Base-by-base conservation (phyloP, 2,113 vertebrate genomes). In the Notothenia coriiceps region DNA sequence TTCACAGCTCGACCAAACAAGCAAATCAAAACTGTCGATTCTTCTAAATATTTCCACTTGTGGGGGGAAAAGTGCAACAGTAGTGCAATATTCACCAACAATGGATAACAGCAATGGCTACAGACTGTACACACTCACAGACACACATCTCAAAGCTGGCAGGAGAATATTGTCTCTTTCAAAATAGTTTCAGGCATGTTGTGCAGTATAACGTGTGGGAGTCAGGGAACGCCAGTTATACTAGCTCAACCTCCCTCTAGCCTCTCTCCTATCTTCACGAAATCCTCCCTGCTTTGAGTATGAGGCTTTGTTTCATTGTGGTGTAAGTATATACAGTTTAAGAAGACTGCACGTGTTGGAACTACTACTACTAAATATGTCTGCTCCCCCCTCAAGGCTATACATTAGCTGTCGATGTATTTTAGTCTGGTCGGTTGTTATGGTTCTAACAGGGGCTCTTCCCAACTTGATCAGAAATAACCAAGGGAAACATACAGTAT, bases 161-260 rank as follows among this genome's bases (percentile, higher is more conserved):
- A 55, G 64, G 62, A 65, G 52, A 60, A 50, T 5, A 52, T 54
- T 17, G 44, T 50, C 35, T 72, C 46, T 77, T 56, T 71, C 20
- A 43, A 51, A 68, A 82, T 20, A 0, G 62, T 59, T 75, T 52
- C 65, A 64, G 82, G 71, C 74, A 1, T 77, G 64, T 43, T 82
- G 64, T 73, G 29, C 63, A 77, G 46, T 44, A 70, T 72, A 79
- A 55, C 49, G 74, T 40, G 79, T 84, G 70, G 79, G 85, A 79
- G 85, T 79, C 20, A 47, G 76, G 78, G 51, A 84, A 46, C 2
- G 22, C 75, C 68, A 51, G 60, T 57, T 76, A 56, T 47, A 14
- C 71, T 79, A 60, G 35, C 74, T 72, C 78, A 50, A 57, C 75
- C 55, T 73, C 59, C 47, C 67, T 56, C 47, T 18, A 17, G 15